phyloP scores from a whole-genome alignment of 2,113 vertebrate genomes.

The Marcusenius ussheri region DNA sequence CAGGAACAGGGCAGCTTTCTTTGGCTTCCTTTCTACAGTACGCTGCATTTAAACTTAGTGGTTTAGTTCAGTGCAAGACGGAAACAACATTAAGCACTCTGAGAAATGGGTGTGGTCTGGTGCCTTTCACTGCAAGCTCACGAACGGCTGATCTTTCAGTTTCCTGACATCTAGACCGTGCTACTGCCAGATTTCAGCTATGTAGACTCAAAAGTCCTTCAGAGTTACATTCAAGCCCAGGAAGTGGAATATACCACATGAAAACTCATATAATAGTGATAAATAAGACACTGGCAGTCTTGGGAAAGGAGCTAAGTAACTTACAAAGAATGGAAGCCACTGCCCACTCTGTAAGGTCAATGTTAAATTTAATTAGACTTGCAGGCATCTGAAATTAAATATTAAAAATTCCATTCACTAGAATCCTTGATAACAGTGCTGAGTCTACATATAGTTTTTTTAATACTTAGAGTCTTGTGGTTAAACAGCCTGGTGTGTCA shows the following conservation, averaged over 20 bases:
- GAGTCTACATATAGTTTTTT: not conserved
- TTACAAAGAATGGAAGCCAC: not conserved
- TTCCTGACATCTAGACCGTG: not conserved
- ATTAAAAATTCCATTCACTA: not conserved
- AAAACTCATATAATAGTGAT: not conserved
- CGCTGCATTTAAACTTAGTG: not conserved
- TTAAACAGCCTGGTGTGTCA: not conserved
- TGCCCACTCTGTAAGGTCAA: not conserved
- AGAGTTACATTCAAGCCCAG: not conserved
- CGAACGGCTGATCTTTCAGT: not conserved
- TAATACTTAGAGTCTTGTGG: not conserved
- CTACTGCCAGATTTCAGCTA: not conserved
- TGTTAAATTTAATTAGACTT: not conserved
- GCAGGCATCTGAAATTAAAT: conserved; percentile 5
- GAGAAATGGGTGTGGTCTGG: not conserved
- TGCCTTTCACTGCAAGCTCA: not conserved
- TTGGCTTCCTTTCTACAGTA: not conserved
- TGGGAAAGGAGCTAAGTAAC: not conserved
- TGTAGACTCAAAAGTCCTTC: not conserved
- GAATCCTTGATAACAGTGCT: not conserved
- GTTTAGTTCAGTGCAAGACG: not conserved
- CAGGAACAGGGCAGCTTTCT: not conserved
- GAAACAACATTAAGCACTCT: not conserved
- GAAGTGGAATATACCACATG: not conserved
- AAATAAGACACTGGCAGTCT: not conserved